These are phyloP conservation scores for Drosophila nigromelanica DNA, from an alignment of 1,140 invertebrate genomes.

Conservation along the genomic window DNA sequence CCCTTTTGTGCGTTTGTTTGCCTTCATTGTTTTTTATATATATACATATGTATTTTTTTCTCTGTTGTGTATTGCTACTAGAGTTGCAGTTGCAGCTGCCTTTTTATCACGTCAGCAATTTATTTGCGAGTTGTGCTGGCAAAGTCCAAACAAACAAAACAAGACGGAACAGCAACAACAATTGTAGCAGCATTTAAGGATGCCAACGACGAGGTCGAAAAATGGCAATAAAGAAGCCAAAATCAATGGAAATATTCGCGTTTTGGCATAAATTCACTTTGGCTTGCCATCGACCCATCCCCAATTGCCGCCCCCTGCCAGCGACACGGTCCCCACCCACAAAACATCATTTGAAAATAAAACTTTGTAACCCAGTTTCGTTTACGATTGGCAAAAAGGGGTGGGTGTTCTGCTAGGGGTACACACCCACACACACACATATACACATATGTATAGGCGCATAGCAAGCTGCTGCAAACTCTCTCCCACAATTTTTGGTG, in stretches of 20 bases:
- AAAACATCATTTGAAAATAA: slow-evolving; percentile 50
- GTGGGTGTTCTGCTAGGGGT: background rate
- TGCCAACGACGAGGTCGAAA: slow-evolving; percentile 48
- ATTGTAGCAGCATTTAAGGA: slow-evolving; percentile 62
- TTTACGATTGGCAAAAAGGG: background rate
- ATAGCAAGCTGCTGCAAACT: slow-evolving; percentile 1
- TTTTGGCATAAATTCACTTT: slow-evolving; percentile 75
- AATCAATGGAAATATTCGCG: slow-evolving; percentile 78
- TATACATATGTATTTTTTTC: background rate
- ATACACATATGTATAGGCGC: background rate
- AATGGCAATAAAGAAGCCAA: slow-evolving; percentile 71
- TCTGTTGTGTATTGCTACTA: slow-evolving; percentile 4
- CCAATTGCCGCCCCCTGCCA: background rate
- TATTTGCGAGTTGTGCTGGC: slow-evolving; percentile 58
- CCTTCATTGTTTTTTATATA: background rate
- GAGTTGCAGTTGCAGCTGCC: background rate
- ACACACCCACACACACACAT: background rate
- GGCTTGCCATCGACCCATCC: slow-evolving; percentile 12
- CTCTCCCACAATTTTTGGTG: slow-evolving; percentile 31
- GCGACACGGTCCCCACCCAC: slow-evolving; percentile 6
- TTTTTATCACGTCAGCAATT: slow-evolving; percentile 53
- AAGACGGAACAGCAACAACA: slow-evolving; percentile 21
- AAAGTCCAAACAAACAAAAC: slow-evolving; percentile 27
- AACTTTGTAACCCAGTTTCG: slow-evolving; percentile 78
- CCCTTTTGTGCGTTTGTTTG: slow-evolving; percentile 34